Conservation (phyloP, 1,140 invertebrate species). For the Eumeta japonica region DNA sequence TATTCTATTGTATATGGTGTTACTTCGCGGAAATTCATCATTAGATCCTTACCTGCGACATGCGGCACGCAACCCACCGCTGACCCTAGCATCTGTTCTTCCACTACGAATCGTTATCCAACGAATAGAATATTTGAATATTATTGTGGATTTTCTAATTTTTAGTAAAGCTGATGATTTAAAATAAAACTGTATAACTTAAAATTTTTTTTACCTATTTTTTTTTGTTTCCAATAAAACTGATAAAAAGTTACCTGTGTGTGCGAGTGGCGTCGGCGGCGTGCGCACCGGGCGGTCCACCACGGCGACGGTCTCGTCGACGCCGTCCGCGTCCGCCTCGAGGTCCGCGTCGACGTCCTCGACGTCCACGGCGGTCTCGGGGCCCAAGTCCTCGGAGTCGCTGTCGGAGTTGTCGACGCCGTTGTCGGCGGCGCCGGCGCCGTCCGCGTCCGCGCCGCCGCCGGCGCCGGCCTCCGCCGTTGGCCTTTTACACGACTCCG, state of each 20-base stretch:
- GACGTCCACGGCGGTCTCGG: constrained; percentile 57
- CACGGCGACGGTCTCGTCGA: constrained; percentile 60
- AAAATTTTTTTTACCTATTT: too few species aligned
- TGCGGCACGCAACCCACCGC: too few species aligned
- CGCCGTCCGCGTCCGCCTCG: constrained; percentile 63
- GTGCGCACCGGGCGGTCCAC: constrained; percentile 64
- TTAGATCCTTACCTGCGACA: too few species aligned
- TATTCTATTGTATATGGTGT: too few species aligned
- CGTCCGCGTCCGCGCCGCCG: constrained; percentile 20
- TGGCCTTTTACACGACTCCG: constrained; percentile 36
- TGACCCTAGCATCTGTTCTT: too few species aligned
- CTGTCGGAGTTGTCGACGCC: constrained; percentile 34
- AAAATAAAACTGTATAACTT: too few species aligned
- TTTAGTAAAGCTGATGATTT: too few species aligned
- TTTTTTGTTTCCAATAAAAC: too few species aligned
- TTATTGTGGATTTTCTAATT: too few species aligned
- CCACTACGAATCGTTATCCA: too few species aligned
- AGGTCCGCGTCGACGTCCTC: constrained; percentile 62
- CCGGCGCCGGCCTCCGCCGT: constrained; percentile 17
- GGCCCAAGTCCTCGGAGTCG: constrained; percentile 51
- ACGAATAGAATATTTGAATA: too few species aligned
- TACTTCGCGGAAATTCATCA: too few species aligned
- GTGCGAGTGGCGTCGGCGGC: constrained; percentile 58
- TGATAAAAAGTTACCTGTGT: constrained; percentile 50
- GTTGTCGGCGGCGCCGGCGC: constrained; percentile 32